phyloP scores from a whole-genome alignment of 2,797 vertebrate species.

The Alauda arvensis region DNA sequence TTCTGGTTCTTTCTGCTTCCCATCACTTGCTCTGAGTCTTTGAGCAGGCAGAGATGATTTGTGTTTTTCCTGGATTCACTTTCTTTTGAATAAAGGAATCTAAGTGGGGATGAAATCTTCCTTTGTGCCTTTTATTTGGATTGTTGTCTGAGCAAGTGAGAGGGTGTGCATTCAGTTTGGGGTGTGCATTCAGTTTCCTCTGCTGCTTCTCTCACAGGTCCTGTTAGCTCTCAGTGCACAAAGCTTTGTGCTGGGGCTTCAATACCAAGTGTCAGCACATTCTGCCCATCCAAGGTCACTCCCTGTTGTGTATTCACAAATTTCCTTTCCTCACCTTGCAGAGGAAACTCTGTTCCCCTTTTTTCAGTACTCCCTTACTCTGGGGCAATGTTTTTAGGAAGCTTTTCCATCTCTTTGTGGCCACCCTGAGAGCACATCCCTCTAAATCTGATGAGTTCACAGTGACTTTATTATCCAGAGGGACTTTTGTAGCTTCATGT shows the following conservation, averaged over 20 bases:
- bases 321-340: neutral
- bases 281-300: rapidly evolving
- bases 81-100: neutral
- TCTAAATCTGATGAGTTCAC: neutral
- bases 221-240: neutral
- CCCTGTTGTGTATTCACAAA: rapidly evolving
- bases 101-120: neutral
- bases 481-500: neutral
- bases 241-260: neutral
- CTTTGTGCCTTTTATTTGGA: neutral
- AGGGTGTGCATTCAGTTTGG: neutral
- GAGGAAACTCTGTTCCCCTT: neutral
- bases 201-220: rapidly evolving
- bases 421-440: rapidly evolving
- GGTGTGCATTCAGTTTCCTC: neutral
- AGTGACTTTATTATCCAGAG: neutral
- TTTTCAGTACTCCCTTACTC: neutral
- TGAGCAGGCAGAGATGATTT: neutral
- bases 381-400: neutral
- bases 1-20: neutral
- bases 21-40: neutral
- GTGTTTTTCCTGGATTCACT: neutral
- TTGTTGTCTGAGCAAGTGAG: neutral
- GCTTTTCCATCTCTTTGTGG: neutral
- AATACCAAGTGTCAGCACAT: rapidly evolving